A percentile compares a stretch with the other conserved stretches of the same genome.
These are phyloP conservation scores for Drosophila robusta DNA, from an alignment of 2,888 invertebrate genomes.

Conservation along the genomic window DNA sequence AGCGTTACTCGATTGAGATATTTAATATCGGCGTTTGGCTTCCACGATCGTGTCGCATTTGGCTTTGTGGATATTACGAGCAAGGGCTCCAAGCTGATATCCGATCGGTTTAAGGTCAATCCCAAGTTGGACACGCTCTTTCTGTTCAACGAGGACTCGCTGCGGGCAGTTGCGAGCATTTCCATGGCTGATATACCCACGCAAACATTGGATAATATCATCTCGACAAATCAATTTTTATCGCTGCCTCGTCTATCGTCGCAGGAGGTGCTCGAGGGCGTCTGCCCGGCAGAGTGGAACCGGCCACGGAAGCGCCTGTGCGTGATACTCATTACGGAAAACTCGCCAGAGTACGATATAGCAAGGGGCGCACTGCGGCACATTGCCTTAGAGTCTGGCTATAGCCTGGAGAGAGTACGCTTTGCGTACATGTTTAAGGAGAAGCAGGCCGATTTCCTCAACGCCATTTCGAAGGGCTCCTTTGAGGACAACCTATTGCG, in stretches of 20 bases:
- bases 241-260: constrained; percentile 95
- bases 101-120: constrained; percentile 90
- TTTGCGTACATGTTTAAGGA: constrained; percentile 94
- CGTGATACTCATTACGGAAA: constrained; percentile 92
- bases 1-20: constrained; percentile 92
- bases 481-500: constrained; percentile 89
- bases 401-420: constrained; percentile 89
- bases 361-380: constrained; percentile 89
- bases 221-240: constrained; percentile 95
- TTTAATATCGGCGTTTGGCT: constrained; percentile 94
- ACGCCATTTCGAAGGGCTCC: constrained; percentile 86
- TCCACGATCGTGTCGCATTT: constrained; percentile 93
- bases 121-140: constrained; percentile 92
- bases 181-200: constrained; percentile 96
- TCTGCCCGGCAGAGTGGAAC: constrained; percentile 96
- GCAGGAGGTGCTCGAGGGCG: constrained; percentile 89
- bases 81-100: constrained; percentile 88
- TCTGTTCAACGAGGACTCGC: constrained; percentile 94
- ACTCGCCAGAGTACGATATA: constrained; percentile 85
- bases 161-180: constrained; percentile 93
- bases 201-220: constrained; percentile 93
- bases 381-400: constrained; percentile 89
- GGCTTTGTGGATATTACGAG: constrained; percentile 90
- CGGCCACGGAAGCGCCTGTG: constrained; percentile 90
- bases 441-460: constrained; percentile 92